Base-by-base conservation (phyloP, 2,888 invertebrate genomes). In the Agrotis segetum region DNA sequence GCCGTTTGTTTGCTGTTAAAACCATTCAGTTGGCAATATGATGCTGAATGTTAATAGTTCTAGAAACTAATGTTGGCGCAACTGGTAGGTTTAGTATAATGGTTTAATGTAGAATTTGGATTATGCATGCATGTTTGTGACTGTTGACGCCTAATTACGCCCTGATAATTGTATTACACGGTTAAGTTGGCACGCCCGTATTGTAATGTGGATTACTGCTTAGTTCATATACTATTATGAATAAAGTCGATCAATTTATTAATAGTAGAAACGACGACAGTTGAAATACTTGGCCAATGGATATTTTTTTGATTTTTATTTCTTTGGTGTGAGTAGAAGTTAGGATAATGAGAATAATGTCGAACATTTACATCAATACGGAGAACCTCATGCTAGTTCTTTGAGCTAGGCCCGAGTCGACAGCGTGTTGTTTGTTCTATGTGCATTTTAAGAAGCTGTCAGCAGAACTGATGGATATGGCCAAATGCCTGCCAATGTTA, bases 61-160 rank as follows among this genome's bases (percentile, higher is more conserved):
- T 62, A 68, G 49, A 53, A 66, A 58, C 63, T 63, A 81, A 79
- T 71, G 62, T 65, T 60, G 44, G 62, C 29, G 72, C 79, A 79
- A 81, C 79, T 81, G 59, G 79, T 77, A 21, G 67, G 55, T 67
- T 1, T 16, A 60, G 40, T 67, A 19, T 24, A 21, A 24, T 75
- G 52, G 44, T 59, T 56, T n/a, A 53, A 63, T 63, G 50, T 77
- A 59, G 50, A 59, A 53, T 52, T 59, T 59, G 14, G 34, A 44
- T 50, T 56, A 68, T 17, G 13, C 44, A 52, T 69, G 52, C 40
- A 58, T 40, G 40, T 40, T 11, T 40, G 40, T 44, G 52, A 49
- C 16, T 24, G 16, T 55, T 63, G 16, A 47, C 17, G 55, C 58
- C 50, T 79, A 66, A 79, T 74, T 74, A 69, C 59, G 44, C 24